These are phyloP conservation scores for Paramuricea clavata DNA, from an alignment of 92 coral and sea anemone species.

Conservation along the genomic window DNA sequence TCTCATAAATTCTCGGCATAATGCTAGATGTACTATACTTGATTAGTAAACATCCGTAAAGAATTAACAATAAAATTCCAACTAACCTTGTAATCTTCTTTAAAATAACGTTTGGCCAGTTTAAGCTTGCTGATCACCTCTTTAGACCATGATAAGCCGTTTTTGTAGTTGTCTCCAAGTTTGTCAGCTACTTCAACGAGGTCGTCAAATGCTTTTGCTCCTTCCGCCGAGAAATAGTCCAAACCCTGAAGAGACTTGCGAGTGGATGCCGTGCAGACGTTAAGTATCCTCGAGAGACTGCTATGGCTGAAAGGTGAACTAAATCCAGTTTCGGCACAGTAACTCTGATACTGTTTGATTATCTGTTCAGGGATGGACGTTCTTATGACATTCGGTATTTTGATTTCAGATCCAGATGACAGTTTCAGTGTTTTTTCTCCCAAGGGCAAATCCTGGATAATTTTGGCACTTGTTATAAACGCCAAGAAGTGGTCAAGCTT, in stretches of 20 bases:
- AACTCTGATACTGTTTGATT: conserved; percentile 60
- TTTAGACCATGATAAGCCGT: conserved; percentile 59
- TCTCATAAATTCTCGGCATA: not conserved
- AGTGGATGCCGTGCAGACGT: conserved; percentile 68
- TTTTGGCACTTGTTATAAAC: conserved; percentile 66
- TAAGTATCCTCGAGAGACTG: conserved; percentile 54
- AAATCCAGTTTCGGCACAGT: conserved; percentile 66
- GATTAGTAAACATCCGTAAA: no score
- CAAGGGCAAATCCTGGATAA: conserved; percentile 69
- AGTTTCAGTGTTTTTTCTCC: conserved; percentile 62
- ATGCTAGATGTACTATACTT: not conserved
- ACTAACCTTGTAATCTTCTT: conserved; percentile 71
- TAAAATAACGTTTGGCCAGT: conserved; percentile 69
- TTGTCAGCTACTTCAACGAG: conserved; percentile 52
- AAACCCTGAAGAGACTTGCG: conserved; percentile 65
- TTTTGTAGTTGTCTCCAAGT: conserved; percentile 59
- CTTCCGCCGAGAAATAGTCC: conserved; percentile 60
- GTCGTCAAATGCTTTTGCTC: conserved; percentile 63
- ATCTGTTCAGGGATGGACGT: conserved; percentile 63
- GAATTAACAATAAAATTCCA: not conserved
- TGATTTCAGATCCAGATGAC: conserved; percentile 33
- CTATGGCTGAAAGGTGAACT: conserved; percentile 62
- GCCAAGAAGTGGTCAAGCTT: conserved; percentile 64
- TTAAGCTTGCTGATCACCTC: conserved; percentile 60
- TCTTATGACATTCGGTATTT: conserved; percentile 47